Evolutionary conservation across 2,797 vertebrate species (phyloP).

Genomic region (Pagetopsis macropterus): DNA sequence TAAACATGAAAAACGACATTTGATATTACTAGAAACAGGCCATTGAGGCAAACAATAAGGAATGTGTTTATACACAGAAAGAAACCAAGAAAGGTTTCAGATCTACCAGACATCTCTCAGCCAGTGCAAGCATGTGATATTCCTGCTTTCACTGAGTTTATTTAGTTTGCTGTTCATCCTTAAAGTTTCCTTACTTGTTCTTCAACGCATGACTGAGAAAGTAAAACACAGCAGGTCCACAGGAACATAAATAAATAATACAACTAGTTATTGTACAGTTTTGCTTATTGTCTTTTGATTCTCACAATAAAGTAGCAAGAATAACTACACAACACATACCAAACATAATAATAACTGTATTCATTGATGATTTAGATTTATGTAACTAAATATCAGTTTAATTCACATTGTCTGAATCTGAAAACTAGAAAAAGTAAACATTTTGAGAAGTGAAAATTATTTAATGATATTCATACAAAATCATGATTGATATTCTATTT

Average conservation of each 20-base stretch:
- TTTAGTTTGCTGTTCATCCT: conserved; percentile 74
- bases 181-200: conserved; percentile 57
- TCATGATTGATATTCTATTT: not conserved
- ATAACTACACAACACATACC: not conserved
- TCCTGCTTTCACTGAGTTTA: conserved; percentile 65
- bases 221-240: conserved; percentile 51
- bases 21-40: not conserved
- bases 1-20: not conserved
- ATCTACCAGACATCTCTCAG: conserved; percentile 36
- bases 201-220: conserved; percentile 55
- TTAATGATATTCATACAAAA: not conserved
- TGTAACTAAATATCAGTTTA: not conserved
- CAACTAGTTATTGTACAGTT: conserved; percentile 37
- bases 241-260: conserved; percentile 27
- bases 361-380: not conserved
- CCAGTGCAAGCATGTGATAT: conserved; percentile 46
- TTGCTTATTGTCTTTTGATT: conserved; percentile 4
- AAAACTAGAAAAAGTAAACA: not conserved
- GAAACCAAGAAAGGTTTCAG: conserved; percentile 14
- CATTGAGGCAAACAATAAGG: not conserved
- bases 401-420: not conserved
- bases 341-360: not conserved
- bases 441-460: not conserved
- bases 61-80: not conserved
- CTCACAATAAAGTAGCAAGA: conserved; percentile 1